Evolutionary conservation across 2,113 vertebrate species (phyloP).

Genomic region (Syrmaticus mikado): DNA sequence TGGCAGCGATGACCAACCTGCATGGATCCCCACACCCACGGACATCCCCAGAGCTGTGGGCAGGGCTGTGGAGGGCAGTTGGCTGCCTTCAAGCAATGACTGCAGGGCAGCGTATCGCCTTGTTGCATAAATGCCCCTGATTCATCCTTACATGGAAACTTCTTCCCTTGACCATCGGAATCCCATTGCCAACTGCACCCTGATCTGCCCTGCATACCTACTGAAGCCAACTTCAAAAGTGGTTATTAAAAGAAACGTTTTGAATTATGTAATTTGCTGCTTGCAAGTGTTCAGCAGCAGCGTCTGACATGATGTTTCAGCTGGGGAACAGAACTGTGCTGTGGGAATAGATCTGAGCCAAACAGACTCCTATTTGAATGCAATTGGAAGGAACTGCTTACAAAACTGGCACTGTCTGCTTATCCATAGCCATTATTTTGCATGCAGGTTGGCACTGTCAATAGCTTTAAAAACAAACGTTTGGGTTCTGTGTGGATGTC

Average conservation of each 20-base stretch:
- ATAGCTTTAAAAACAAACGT: background rate
- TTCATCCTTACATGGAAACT: background rate
- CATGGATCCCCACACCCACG: fast-evolving
- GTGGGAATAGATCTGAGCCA: slow-evolving; percentile 13
- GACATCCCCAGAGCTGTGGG: background rate
- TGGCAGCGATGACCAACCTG: fast-evolving
- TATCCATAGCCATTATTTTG: background rate
- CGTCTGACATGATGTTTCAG: slow-evolving; percentile 48
- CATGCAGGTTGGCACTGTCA: background rate
- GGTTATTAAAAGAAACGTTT: background rate
- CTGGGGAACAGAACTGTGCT: background rate
- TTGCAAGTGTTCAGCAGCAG: background rate
- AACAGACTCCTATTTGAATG: slow-evolving; percentile 12
- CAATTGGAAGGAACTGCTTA: background rate
- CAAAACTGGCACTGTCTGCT: background rate
- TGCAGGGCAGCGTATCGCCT: background rate
- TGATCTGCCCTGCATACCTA: background rate
- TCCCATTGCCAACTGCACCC: background rate
- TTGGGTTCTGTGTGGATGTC: background rate
- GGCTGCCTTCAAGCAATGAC: fast-evolving
- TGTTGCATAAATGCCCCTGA: background rate
- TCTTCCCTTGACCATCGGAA: background rate
- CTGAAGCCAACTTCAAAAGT: background rate
- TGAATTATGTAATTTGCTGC: slow-evolving; percentile 20
- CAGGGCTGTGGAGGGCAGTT: background rate